A percentile compares a stretch with the other conserved stretches of the same genome.
Evolutionary conservation across 2,797 vertebrate genomes (phyloP).

Genomic region (Holocentrus rufus): DNA sequence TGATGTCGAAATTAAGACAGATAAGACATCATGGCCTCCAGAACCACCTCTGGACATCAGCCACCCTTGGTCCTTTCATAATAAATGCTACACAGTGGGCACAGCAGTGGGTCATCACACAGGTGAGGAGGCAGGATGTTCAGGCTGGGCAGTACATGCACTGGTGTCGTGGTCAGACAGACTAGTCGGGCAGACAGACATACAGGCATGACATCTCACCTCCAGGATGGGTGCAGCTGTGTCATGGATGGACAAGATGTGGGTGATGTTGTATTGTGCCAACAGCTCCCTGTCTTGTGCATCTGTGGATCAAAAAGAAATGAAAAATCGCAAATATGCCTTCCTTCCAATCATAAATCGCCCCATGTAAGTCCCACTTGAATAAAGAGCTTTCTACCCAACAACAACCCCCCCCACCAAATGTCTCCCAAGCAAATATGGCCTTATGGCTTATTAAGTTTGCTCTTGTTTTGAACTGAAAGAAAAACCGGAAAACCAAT

Average conservation of each 20-base stretch:
- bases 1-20: background rate
- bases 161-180: slow-evolving; percentile 1
- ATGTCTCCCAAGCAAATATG: slow-evolving; percentile 73
- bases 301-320: slow-evolving; percentile 77
- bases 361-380: slow-evolving; percentile 41
- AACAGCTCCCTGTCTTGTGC: slow-evolving; percentile 85
- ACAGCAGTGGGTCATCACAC: background rate
- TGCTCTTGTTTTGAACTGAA: slow-evolving; percentile 83
- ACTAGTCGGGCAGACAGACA: background rate
- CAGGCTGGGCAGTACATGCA: background rate
- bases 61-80: slow-evolving; percentile 41
- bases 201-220: slow-evolving; percentile 79
- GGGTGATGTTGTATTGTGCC: slow-evolving; percentile 88
- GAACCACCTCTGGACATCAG: slow-evolving; percentile 5
- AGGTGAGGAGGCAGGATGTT: background rate
- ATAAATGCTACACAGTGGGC: slow-evolving; percentile 32
- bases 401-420: slow-evolving; percentile 59
- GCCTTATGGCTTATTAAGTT: slow-evolving; percentile 66
- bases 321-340: slow-evolving; percentile 21
- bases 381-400: slow-evolving; percentile 64
- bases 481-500: slow-evolving; percentile 88
- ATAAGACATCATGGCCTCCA: background rate
- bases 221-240: slow-evolving; percentile 90
- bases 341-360: slow-evolving; percentile 45
- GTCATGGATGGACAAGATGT: slow-evolving; percentile 91